phyloP scores from a whole-genome alignment of 2,888 invertebrate genomes.

The Eupithecia tripunctaria region DNA sequence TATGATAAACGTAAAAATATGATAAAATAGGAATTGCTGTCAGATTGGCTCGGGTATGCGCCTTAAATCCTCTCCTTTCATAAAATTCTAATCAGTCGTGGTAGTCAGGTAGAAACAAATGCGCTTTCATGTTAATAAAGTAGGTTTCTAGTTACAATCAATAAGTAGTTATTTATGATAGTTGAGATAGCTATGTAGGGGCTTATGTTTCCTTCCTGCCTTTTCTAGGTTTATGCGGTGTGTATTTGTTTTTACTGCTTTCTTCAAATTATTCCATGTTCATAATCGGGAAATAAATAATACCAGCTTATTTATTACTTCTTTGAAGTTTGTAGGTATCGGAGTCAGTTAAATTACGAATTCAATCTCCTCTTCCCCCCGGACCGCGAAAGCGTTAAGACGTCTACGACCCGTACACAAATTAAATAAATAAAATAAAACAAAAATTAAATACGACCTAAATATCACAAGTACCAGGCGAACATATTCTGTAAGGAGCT shows the following conservation, averaged over 20 bases:
- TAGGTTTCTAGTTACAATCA: neutral
- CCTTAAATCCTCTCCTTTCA: neutral
- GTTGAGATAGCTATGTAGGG: neutral
- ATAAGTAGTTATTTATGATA: neutral
- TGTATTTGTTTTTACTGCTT: neutral
- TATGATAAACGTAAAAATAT: too few relatives aligned
- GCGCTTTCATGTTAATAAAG: neutral
- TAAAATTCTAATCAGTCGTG: neutral
- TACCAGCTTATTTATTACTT: constrained; percentile 2
- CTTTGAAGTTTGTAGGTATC: neutral
- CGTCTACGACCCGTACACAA: too few relatives aligned
- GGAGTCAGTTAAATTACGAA: constrained; percentile 2
- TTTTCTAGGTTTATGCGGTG: neutral
- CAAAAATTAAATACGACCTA: too few relatives aligned
- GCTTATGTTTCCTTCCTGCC: neutral
- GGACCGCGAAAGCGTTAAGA: too few relatives aligned
- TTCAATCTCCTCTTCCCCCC: too few relatives aligned
- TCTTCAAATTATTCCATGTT: too few relatives aligned
- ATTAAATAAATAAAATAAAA: too few relatives aligned
- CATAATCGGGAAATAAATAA: neutral
- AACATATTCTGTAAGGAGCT: too few relatives aligned
- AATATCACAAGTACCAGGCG: too few relatives aligned
- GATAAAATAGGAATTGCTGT: too few relatives aligned
- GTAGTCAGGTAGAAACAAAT: neutral
- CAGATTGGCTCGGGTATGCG: too few relatives aligned